phyloP scores from a whole-genome alignment of 2,888 invertebrate species.

The Cryptus viduatorius region DNA sequence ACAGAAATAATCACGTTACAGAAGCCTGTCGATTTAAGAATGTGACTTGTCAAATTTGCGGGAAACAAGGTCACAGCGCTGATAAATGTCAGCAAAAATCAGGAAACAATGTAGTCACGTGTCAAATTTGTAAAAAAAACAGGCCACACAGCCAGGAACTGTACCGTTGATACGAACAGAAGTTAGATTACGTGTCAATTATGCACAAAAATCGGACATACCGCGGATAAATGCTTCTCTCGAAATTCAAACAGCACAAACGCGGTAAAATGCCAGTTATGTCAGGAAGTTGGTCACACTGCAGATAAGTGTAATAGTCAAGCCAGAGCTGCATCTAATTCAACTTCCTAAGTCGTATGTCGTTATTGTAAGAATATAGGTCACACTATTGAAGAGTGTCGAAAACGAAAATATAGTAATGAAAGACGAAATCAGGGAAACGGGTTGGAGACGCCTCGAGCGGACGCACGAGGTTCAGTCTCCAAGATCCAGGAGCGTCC shows the following conservation, averaged over 20 bases:
- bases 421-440: background rate
- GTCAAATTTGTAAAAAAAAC: too few species aligned
- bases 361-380: conserved; percentile 7
- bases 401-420: background rate
- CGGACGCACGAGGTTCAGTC: conserved; percentile 9
- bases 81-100: background rate
- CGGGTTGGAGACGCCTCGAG: background rate
- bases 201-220: too few species aligned
- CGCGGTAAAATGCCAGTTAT: background rate
- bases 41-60: conserved; percentile 2
- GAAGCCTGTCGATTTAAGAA: conserved; percentile 20
- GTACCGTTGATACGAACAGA: too few species aligned
- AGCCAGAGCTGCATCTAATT: background rate
- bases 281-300: background rate
- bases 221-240: too few species aligned
- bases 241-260: too few species aligned
- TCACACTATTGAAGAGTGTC: background rate
- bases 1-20: background rate
- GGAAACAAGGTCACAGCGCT: background rate
- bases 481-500: background rate
- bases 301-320: background rate
- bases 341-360: background rate
- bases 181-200: too few species aligned
- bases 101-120: too few species aligned
- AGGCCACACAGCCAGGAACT: too few species aligned